These are phyloP conservation scores for Megalops cyprinoides DNA, from an alignment of 2,797 vertebrate genomes.

Conservation along the genomic window DNA sequence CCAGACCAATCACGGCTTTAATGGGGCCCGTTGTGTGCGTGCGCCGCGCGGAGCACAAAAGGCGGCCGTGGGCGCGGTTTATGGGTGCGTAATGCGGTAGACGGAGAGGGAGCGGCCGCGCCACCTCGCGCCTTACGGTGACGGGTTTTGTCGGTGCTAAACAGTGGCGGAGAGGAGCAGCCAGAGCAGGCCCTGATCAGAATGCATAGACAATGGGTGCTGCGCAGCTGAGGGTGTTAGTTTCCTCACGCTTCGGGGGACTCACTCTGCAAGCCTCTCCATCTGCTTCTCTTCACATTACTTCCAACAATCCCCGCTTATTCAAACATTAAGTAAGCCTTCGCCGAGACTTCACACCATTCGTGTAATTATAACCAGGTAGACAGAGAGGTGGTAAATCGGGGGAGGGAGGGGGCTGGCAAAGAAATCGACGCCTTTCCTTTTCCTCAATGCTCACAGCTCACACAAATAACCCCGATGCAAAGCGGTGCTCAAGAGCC, in stretches of 20 bases:
- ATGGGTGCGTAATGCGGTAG: not conserved
- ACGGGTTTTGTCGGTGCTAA: not conserved
- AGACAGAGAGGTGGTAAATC: not conserved
- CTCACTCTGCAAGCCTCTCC: not conserved
- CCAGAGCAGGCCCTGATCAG: too few species aligned
- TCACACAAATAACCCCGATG: not conserved
- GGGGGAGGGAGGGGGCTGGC: not conserved
- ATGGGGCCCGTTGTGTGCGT: not conserved
- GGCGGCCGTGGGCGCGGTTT: not conserved
- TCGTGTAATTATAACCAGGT: not conserved
- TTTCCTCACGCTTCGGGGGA: not conserved
- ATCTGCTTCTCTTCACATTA: too few species aligned
- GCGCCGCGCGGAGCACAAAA: not conserved
- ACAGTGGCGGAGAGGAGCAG: not conserved
- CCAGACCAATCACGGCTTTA: slow-evolving; percentile 17
- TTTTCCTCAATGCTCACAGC: not conserved
- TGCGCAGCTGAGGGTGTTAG: not conserved
- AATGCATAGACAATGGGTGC: not conserved
- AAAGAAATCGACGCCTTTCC: too few species aligned
- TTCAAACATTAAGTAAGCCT: too few species aligned
- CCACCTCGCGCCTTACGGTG: not conserved
- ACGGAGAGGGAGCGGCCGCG: not conserved
- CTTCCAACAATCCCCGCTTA: too few species aligned
- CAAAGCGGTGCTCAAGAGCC: not conserved
- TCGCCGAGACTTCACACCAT: too few species aligned